Evolutionary conservation across 2,888 invertebrate genomes (phyloP), one percentile per base, ranked within the genome.

Genomic region (Zygogramma bicolorata): DNA sequence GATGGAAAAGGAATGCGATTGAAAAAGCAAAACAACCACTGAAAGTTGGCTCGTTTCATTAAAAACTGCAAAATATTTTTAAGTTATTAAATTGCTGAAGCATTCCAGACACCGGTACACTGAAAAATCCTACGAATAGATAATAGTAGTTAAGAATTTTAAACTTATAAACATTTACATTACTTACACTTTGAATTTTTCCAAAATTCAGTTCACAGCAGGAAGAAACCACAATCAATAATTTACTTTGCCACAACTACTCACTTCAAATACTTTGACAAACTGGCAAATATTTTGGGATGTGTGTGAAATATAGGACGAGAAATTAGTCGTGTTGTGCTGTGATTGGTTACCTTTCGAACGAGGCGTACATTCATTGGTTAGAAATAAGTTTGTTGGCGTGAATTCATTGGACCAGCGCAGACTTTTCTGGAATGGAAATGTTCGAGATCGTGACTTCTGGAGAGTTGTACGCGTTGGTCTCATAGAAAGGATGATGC

Each of bases 341-440:
- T 81, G 8, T 81, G 84, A 91, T 92, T 92, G 90, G 91, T 82
- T 73, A 72, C 77, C 77, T 76, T 77, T 72, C 73, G 77, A 86
- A 87, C 90, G 90, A 84, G 82, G 65, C 78, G 73, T 8, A 3
- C 74, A 71, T 22, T 81, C 77, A 90, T 91, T 90, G 90, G 90
- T 77, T 84, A 84, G 83, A 77, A 81, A 83, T 34, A 80, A 86
- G 81, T 86, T 88, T 90, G 91, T 90, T 91, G 92, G 90, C 91
- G 84, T 57, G 31, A 78, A 80, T 59, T 81, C 76, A 92, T 93
- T 92, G 93, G 93, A 91, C 91, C 92, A 93, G 92, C 63, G 20
- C 40, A 68, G 25, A 42, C 15, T n/a, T 25, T 15, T 34, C 40
- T 61, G 22, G n/a, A 61, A 18, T 7, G 40, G 10, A 8, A 42